Evolutionary conservation across 1,140 invertebrate genomes (phyloP), one percentile per base, ranked within the genome.

Genomic region (Papilio helenus): DNA sequence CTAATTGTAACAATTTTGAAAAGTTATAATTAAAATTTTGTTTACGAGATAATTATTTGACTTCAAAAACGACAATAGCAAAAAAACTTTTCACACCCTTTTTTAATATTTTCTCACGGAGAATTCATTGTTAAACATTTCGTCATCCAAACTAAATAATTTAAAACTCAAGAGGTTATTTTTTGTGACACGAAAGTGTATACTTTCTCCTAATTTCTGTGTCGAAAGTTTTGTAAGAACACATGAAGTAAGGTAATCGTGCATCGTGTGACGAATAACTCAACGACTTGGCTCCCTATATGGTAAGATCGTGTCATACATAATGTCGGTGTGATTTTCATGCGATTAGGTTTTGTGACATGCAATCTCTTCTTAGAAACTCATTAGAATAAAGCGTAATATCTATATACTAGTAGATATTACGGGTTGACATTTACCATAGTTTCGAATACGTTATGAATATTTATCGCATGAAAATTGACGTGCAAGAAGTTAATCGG

Each of bases 201-300:
- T 18, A 84, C 86, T 88, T 88, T 88, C 86, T 84, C 86, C 82
- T 81, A 84, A 84, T 84, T 81, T 82, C 81, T 81, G 71, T 76
- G 74, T 81, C 65, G 84, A 82, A 81, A 81, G 83, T 88, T 83
- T 86, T 80, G 83, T 87, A 85, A 76, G 51, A 42, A 79, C 65
- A 79, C 74, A 83, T 84, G 16, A 84, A 84, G 81, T 84, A 84
- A 81, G 79, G 81, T 86, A 83, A 85, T 84, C 85, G 83, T 88
- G 85, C 82, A 81, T 55, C 51, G 81, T 80, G 61, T 83, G 68
- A 78, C 80, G 76, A 87, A 81, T 81, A 83, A 82, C 77, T 77
- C 68, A 23, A 58, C 72, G 58, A 51, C 73, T 79, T 80, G 74
- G 79, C 71, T 49, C 79, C 82, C 79, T 81, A 83, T 78, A 81